phyloP scores from a whole-genome alignment of 2,888 invertebrate genomes.

The Parnassius smintheus region DNA sequence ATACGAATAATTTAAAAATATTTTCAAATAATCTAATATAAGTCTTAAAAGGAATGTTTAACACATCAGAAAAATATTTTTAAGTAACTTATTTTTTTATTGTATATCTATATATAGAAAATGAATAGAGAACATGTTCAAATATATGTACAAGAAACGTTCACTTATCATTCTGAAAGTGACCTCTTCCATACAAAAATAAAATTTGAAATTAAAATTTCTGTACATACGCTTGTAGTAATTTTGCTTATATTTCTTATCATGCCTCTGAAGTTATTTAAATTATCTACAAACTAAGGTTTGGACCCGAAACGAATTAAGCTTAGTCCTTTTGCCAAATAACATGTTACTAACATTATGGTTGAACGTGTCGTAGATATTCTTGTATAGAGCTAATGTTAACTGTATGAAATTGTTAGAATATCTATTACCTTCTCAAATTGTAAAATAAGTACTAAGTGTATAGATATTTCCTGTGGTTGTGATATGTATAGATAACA shows the following conservation, averaged over 20 bases:
- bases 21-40: too few species aligned
- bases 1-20: too few species aligned
- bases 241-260: neutral
- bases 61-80: too few species aligned
- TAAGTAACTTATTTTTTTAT: too few species aligned
- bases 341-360: neutral
- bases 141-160: too few species aligned
- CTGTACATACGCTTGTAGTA: constrained; percentile 10
- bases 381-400: constrained; percentile 15
- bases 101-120: too few species aligned
- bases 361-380: constrained; percentile 10
- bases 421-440: constrained; percentile 7
- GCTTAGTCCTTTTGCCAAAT: constrained; percentile 1
- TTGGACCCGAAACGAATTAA: constrained; percentile 13
- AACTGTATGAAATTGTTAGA: neutral
- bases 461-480: constrained; percentile 19
- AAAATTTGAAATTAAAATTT: neutral
- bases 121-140: too few species aligned
- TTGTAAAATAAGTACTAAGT: neutral
- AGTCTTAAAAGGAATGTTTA: too few species aligned
- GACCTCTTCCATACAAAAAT: too few species aligned
- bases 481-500: constrained; percentile 22
- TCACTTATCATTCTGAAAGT: too few species aligned
- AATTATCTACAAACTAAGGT: constrained; percentile 2
- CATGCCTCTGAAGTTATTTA: constrained; percentile 7